Conservation (phyloP, 2,113 vertebrate genomes). For the Carlito syrichta region DNA sequence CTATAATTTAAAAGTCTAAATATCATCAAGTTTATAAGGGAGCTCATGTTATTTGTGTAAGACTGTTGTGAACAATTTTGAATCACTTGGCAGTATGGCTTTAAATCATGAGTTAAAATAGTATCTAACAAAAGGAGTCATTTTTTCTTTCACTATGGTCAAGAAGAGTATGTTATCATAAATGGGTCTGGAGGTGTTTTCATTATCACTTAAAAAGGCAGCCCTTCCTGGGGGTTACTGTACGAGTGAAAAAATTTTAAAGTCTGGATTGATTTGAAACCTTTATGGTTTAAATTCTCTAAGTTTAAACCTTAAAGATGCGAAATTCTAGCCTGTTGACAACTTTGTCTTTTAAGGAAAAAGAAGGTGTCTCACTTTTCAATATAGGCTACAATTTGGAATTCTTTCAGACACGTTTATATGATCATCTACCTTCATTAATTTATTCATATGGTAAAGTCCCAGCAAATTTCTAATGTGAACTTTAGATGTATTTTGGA, state of each 20-base stretch:
- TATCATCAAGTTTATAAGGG: neutral
- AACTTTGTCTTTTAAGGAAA: slow-evolving; percentile 7
- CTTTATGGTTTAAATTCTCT: neutral
- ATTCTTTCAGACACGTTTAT: slow-evolving; percentile 3
- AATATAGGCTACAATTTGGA: neutral
- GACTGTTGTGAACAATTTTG: neutral
- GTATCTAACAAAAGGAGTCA: neutral
- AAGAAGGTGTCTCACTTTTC: slow-evolving; percentile 38
- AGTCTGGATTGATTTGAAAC: neutral
- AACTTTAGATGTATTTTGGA: neutral
- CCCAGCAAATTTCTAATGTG: slow-evolving; percentile 10
- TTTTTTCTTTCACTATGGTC: fast-evolving
- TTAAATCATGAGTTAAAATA: neutral
- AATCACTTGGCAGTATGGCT: neutral
- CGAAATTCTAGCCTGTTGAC: slow-evolving; percentile 32
- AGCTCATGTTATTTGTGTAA: neutral
- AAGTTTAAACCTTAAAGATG: slow-evolving; percentile 2
- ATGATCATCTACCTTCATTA: neutral
- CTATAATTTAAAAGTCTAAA: slow-evolving; percentile 11
- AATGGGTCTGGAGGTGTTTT: fast-evolving
- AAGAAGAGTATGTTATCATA: neutral
- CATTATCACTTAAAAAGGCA: neutral
- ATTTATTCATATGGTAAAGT: neutral
- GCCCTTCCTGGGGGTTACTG: neutral
- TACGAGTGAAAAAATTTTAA: neutral